Evolutionary conservation across 2,888 invertebrate genomes (phyloP).

Genomic region (Himalopsyche kuldschensis): DNA sequence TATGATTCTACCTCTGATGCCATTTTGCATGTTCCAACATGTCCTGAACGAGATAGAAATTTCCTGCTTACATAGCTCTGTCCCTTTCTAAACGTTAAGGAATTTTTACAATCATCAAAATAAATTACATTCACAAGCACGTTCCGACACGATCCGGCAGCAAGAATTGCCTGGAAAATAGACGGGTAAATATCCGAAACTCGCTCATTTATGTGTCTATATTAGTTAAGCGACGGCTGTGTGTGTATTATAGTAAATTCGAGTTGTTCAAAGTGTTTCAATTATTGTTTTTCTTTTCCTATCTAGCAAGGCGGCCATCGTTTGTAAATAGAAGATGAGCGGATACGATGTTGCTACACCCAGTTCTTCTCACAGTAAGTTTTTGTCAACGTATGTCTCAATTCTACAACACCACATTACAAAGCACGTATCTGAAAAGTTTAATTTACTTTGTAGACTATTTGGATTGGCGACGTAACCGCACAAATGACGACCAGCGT

Average conservation of each 20-base stretch:
- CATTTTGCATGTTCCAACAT: neutral
- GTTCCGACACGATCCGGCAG: slow-evolving; percentile 27
- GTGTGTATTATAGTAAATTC: neutral
- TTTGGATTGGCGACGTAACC: slow-evolving; percentile 18
- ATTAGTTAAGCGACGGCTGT: neutral
- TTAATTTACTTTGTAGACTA: slow-evolving; percentile 5
- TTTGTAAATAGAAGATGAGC: slow-evolving; percentile 29
- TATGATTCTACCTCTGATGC: neutral
- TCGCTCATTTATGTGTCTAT: neutral
- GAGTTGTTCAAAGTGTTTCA: neutral
- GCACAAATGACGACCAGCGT: neutral
- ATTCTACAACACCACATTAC: neutral
- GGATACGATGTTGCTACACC: slow-evolving; percentile 29
- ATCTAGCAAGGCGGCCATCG: slow-evolving; percentile 12
- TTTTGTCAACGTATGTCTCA: neutral
- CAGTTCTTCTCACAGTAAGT: slow-evolving; percentile 31
- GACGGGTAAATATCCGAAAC: slow-evolving; percentile 12
- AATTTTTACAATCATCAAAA: neutral
- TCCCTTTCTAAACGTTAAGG: neutral
- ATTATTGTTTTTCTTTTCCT: slow-evolving; percentile 4
- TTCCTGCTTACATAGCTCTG: neutral
- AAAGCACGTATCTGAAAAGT: neutral
- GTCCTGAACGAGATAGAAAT: neutral
- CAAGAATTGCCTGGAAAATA: slow-evolving; percentile 18
- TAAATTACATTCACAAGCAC: slow-evolving; percentile 3